phyloP scores from a whole-genome alignment of 2,113 vertebrate genomes.

The Apodemus speciosus region DNA sequence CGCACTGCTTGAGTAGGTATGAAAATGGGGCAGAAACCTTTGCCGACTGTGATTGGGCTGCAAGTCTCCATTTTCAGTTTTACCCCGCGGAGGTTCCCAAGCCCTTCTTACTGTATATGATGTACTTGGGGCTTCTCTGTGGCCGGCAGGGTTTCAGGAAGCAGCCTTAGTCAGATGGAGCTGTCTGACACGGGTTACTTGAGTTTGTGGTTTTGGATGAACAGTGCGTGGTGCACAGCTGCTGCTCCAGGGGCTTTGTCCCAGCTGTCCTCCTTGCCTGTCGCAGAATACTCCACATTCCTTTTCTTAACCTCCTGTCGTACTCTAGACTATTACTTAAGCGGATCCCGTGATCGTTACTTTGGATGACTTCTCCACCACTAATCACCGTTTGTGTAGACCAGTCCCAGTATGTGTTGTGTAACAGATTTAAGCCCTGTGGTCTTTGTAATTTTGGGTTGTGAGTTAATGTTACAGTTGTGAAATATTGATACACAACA shows the following conservation, averaged over 20 bases:
- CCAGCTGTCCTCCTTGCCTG: constrained; percentile 87
- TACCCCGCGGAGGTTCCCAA: constrained; percentile 10
- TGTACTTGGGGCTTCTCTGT: constrained; percentile 52
- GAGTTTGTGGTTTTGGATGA: constrained; percentile 77
- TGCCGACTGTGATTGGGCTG: neutral
- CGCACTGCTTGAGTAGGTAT: neutral
- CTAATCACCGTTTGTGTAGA: constrained; percentile 75
- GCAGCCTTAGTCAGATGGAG: constrained; percentile 69
- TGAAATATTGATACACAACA: constrained; percentile 32
- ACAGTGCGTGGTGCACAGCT: constrained; percentile 83
- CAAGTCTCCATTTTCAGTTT: constrained; percentile 41
- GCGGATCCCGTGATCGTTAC: constrained; percentile 66
- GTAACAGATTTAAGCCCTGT: constrained; percentile 14
- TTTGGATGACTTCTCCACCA: constrained; percentile 53
- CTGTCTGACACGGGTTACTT: constrained; percentile 81
- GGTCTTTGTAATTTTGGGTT: constrained; percentile 42
- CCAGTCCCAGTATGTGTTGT: neutral
- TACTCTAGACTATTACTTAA: constrained; percentile 79
- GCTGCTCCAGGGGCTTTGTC: constrained; percentile 84
- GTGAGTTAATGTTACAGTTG: constrained; percentile 47
- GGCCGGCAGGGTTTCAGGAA: constrained; percentile 60
- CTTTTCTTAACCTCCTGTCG: constrained; percentile 80
- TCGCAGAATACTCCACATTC: constrained; percentile 86
- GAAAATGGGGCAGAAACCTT: neutral
- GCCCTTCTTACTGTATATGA: constrained; percentile 68